phyloP scores from a whole-genome alignment of 30 jellyfish, hydroid and myxozoan genomes.

The Haliclystus octoradiatus region DNA sequence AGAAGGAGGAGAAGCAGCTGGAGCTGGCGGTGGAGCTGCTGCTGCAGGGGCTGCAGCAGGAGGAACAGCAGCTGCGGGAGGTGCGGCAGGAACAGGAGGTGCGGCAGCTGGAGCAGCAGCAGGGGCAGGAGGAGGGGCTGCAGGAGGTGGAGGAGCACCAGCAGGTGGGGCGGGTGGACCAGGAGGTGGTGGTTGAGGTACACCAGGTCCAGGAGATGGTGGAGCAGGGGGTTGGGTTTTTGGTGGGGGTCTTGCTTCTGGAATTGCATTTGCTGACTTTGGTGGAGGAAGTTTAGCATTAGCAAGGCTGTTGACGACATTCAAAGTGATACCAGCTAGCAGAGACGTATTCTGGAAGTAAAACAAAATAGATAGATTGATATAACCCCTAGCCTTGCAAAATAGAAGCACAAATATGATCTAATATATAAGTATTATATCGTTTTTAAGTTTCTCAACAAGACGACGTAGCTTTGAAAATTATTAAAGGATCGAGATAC shows the following conservation, averaged over 20 bases:
- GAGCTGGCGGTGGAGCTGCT: slow-evolving; percentile 11
- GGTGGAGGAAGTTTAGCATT: slow-evolving; percentile 34
- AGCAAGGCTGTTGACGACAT: slow-evolving; percentile 90
- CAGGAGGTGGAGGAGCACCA: slow-evolving; percentile 71
- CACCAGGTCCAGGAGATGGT: slow-evolving; percentile 48
- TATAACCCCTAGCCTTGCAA: no score
- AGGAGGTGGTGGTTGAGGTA: slow-evolving; percentile 61
- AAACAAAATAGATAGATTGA: no score
- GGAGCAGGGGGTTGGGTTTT: slow-evolving; percentile 38
- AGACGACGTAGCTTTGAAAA: no score
- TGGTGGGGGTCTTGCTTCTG: not conserved
- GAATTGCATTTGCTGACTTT: not conserved
- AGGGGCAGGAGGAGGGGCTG: slow-evolving; percentile 73
- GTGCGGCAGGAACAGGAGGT: slow-evolving; percentile 58
- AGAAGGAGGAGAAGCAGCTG: slow-evolving; percentile 12
- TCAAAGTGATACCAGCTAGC: slow-evolving; percentile 89
- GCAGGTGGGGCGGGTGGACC: slow-evolving; percentile 83
- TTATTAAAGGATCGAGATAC: no score
- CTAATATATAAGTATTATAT: no score
- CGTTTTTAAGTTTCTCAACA: no score
- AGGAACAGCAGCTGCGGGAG: slow-evolving; percentile 63
- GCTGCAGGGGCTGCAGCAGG: slow-evolving; percentile 39
- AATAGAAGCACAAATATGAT: no score
- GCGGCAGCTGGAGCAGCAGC: slow-evolving; percentile 70
- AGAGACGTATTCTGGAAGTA: slow-evolving; percentile 75